phyloP scores from a whole-genome alignment of 2,113 vertebrate species.

The Zonotrichia leucophrys region DNA sequence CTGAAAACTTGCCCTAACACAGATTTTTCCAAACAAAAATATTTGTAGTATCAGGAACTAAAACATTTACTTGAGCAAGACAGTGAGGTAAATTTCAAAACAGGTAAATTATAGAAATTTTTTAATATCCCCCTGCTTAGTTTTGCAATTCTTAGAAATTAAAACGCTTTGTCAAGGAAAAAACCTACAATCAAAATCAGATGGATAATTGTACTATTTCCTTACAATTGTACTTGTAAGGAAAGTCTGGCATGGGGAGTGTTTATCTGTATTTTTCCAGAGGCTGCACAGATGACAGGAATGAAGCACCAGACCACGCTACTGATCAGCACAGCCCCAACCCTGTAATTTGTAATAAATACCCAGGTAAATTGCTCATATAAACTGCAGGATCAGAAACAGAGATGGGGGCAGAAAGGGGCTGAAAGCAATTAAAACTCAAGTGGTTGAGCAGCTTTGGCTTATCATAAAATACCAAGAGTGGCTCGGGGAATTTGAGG shows the following conservation, averaged over 20 bases:
- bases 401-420: neutral
- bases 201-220: neutral
- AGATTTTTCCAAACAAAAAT: slow-evolving; percentile 35
- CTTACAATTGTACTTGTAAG: neutral
- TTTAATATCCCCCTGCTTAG: neutral
- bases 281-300: neutral
- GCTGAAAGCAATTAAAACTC: rapidly evolving
- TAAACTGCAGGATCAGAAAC: neutral
- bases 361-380: neutral
- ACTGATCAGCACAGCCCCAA: neutral
- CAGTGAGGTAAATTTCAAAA: neutral
- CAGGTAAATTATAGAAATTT: neutral
- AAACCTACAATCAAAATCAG: neutral
- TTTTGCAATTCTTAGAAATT: neutral
- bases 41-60: neutral
- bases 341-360: slow-evolving; percentile 12
- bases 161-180: neutral
- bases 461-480: neutral
- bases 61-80: neutral
- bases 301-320: neutral
- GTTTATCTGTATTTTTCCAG: slow-evolving; percentile 1
- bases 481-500: rapidly evolving
- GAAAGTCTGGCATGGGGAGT: neutral
- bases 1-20: slow-evolving; percentile 46
- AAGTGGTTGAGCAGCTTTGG: neutral